phyloP scores from a whole-genome alignment of 2,113 vertebrate species.

The Pogonocichla stellata region DNA sequence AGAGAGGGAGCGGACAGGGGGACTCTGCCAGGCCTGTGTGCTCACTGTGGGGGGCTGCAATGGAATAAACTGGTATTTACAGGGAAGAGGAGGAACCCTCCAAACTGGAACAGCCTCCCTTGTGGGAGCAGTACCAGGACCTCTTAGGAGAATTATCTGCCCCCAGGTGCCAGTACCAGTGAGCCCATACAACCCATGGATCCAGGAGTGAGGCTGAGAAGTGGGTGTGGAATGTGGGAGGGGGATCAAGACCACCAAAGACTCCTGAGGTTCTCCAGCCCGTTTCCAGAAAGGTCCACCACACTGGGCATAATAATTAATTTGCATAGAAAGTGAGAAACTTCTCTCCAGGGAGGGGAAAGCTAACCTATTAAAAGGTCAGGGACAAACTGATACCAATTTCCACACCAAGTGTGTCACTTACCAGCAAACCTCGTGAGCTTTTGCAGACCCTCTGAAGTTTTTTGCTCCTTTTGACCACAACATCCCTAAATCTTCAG shows the following conservation, averaged over 20 bases:
- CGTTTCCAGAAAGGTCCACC: neutral
- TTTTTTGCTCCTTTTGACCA: neutral
- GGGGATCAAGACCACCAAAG: neutral
- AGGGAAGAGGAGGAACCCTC: neutral
- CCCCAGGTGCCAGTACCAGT: neutral
- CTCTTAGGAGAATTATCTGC: neutral
- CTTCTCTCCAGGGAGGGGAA: neutral
- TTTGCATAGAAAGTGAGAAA: neutral
- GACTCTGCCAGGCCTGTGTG: neutral
- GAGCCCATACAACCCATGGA: accelerated
- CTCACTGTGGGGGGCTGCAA: neutral
- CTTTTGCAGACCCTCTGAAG: accelerated
- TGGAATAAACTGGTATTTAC: neutral
- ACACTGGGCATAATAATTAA: too few species aligned
- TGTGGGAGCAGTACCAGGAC: neutral
- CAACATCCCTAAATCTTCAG: neutral
- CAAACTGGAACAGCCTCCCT: neutral
- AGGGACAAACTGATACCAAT: neutral
- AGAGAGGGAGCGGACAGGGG: neutral
- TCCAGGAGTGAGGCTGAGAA: neutral
- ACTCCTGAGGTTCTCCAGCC: neutral
- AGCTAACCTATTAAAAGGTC: neutral
- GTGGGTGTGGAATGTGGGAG: neutral
- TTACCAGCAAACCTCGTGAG: neutral
- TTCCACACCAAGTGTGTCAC: neutral